Evolutionary conservation across 2,113 vertebrate genomes (phyloP).

Genomic region (Meleagris gallopavo): DNA sequence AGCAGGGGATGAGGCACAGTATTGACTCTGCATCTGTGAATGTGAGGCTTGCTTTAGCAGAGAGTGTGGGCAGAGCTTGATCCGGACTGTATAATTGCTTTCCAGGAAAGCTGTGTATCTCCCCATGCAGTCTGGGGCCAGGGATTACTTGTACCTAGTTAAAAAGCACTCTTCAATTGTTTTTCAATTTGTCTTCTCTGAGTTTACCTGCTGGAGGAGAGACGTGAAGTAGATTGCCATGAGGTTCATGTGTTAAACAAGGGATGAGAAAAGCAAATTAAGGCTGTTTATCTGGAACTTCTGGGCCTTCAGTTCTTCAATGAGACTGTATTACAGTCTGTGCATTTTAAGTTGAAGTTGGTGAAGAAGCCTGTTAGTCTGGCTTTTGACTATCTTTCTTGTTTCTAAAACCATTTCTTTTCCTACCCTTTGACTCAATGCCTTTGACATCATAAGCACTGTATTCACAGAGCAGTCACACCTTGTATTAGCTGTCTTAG

Average conservation of each 20-base stretch:
- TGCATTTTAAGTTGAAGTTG: background rate
- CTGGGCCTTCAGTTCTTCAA: background rate
- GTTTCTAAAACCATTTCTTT: background rate
- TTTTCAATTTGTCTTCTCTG: background rate
- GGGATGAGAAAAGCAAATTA: background rate
- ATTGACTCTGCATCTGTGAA: background rate
- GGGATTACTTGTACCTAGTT: background rate
- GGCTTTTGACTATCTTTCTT: background rate
- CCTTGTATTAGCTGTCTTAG: background rate
- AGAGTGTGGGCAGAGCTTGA: background rate
- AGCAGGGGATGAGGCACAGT: background rate
- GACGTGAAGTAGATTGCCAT: background rate
- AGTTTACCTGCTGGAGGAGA: background rate
- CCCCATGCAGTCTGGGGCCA: too few relatives aligned
- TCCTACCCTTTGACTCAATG: background rate
- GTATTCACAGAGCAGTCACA: background rate
- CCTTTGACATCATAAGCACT: background rate
- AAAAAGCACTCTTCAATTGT: background rate
- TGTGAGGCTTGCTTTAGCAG: background rate
- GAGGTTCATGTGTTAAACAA: background rate
- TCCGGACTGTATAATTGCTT: background rate
- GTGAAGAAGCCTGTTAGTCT: background rate
- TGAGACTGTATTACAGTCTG: background rate
- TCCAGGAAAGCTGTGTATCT: background rate
- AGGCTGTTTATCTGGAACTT: background rate